Base-by-base conservation (phyloP, 2,888 invertebrate species). In the Panzeria rudis region DNA sequence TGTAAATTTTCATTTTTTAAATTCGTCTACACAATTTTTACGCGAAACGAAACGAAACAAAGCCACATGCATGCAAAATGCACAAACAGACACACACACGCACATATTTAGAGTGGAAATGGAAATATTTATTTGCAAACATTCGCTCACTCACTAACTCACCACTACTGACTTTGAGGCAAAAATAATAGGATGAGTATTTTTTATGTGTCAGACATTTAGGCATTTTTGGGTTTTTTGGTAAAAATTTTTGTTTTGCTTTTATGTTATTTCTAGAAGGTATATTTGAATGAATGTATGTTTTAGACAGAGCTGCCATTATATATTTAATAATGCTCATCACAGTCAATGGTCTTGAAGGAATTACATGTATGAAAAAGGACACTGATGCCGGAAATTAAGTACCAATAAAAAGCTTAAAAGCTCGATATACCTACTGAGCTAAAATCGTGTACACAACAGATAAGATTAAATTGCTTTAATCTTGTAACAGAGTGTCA, bases 181-280 rank as follows among this genome's bases (percentile, higher is more conserved):
- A 17, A 17, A 61, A 20, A 69, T 47, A 54, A 38, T 32, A 56
- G 76, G 61, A 73, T 81, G 71, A 81, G 66, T 81, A n/a, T n/a
- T 20, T 81, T 81, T 84, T 68, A 72, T 84, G 80, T 64, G 41
- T 72, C 84, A 80, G 84, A 84, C 84, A 77, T 84, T 81, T 72
- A 84, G 84, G 84, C 80, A 77, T 68, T 72, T 84, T 71, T 50
- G 38, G 41, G n/a, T 47, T n/a, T 47, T 62, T 82, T 47, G 23
- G 52, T 20, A 17, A 71, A 44, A 29, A 11, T 47, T 54, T 59
- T 64, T 54, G 23, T 25, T 52, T 25, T 66, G 0, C 47, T 23
- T 50, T 25, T 50, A n/a, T 61, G 47, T 47, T 32, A 0, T 56
- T 20, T 69, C 29, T 62, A 68, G 20, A 29, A 29, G 15, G 15